Evolutionary conservation across 2,113 vertebrate species (phyloP).

Genomic region (Cacatua alba): DNA sequence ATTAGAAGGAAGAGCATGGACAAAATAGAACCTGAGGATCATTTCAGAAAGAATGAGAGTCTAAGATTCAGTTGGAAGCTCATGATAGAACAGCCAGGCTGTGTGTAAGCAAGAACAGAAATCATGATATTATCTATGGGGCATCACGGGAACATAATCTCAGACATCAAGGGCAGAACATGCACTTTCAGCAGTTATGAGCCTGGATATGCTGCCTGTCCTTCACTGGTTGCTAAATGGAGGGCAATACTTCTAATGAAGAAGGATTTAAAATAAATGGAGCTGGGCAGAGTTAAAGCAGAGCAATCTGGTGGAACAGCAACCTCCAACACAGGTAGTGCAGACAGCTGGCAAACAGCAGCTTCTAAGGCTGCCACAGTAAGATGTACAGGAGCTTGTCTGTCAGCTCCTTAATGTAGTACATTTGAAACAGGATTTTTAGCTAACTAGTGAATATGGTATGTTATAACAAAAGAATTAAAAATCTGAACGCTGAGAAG

Average conservation of each 20-base stretch:
- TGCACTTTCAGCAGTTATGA: neutral
- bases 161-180: neutral
- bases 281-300: neutral
- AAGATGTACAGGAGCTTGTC: neutral
- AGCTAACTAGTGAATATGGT: neutral
- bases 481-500: neutral
- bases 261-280: neutral
- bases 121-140: neutral
- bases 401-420: neutral
- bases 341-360: neutral
- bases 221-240: neutral
- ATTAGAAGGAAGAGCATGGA: neutral
- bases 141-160: neutral
- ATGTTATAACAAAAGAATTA: accelerated
- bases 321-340: neutral
- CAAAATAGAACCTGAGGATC: neutral
- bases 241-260: neutral
- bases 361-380: neutral
- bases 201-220: neutral
- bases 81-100: neutral
- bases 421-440: neutral
- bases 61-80: neutral
- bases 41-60: neutral
- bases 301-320: neutral
- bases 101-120: neutral